These are phyloP conservation scores for Rotaria magnacalcarata DNA, from an alignment of 2,888 invertebrate species.

Conservation along the genomic window DNA sequence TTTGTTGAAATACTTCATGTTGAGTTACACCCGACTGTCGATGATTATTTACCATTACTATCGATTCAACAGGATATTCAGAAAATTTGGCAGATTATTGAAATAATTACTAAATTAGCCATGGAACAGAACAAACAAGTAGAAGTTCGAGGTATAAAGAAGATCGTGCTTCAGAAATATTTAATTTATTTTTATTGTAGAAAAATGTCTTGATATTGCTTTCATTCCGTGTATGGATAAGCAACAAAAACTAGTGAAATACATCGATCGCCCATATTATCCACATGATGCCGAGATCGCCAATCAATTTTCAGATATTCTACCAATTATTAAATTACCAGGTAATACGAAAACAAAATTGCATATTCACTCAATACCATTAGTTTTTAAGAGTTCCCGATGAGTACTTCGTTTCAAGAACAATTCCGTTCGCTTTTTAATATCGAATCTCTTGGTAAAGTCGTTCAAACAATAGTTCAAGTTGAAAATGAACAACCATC, in stretches of 20 bases:
- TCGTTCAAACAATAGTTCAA: neutral
- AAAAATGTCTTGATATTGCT: neutral
- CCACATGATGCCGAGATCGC: neutral
- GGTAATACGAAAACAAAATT: neutral
- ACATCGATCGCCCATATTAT: slow-evolving; percentile 11
- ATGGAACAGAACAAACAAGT: neutral
- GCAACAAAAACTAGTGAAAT: neutral
- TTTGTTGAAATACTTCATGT: neutral
- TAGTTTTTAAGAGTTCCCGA: neutral
- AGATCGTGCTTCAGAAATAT: neutral
- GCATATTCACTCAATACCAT: neutral
- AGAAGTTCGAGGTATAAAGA: neutral
- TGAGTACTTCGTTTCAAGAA: neutral
- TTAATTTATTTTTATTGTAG: neutral
- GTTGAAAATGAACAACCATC: neutral
- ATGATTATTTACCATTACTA: slow-evolving; percentile 28
- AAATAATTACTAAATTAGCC: neutral
- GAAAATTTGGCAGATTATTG: neutral
- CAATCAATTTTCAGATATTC: neutral
- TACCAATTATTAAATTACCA: neutral
- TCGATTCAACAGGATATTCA: neutral
- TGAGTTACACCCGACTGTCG: neutral
- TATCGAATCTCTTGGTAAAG: neutral
- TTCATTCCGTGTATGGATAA: neutral
- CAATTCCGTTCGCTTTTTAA: neutral